Base-by-base conservation (phyloP, 2,113 vertebrate genomes). In the Colinus virginianus region DNA sequence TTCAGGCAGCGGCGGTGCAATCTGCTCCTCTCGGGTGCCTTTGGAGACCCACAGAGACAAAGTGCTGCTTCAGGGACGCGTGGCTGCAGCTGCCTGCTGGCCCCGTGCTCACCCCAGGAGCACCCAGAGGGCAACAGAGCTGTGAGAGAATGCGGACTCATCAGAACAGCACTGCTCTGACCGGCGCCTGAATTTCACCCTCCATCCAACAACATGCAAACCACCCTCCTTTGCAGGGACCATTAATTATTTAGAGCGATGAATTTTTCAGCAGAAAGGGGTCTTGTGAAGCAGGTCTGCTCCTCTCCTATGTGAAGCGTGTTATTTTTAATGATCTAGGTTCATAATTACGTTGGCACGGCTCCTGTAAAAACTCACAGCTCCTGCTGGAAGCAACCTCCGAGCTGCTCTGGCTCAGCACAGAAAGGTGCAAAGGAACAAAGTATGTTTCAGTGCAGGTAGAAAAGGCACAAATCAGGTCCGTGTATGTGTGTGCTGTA, bases 191-290 rank as follows among this genome's bases (percentile, higher is more conserved):
- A 61, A 70, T 88, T 96, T 64, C 58, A 95, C 81, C 87, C 94
- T 94, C 94, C 2, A 34, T 80, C 72, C 6, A 0, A 83, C 70
- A 86, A 92, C 63, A 34, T 69, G 38, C 66, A 78, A 95, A 74
- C 61, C 96, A 46, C 74, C 48, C 77, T 93, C 64, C 86, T 87
- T 68, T n/a, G 55, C 1, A 2, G 80, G 80, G 58, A 67, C 78
- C 62, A 90, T 93, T 72, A 90, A 95, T 96, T 94, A 96, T 96
- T 93, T 84, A 96, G 3, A 87, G 86, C 2, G 1, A 96, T 96
- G 84, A 96, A 95, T 95, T 94, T 96, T 96, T 96, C 80, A 89
- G 95, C 90, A 92, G 95, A 90, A 92, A 69, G 74, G 84, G 92
- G 88, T 88, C 88, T 92, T 72, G 74, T 64, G 83, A 93, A 95